A percentile compares a stretch with the other conserved stretches of the same genome.
phyloP scores from a whole-genome alignment of 2,113 vertebrate genomes.

The Hypanus sabinus region DNA sequence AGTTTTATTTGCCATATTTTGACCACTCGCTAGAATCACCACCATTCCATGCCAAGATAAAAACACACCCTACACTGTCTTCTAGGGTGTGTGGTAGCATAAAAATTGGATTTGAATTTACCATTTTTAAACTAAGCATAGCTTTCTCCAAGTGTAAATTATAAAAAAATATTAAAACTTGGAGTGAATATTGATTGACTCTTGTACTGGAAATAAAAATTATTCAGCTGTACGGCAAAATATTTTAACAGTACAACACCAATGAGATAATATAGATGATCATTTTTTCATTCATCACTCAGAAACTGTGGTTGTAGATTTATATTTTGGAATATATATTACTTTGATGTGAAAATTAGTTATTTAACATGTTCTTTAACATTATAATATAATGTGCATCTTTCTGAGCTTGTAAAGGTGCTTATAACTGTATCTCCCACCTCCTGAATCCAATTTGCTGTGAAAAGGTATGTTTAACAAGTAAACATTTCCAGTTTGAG shows the following conservation, averaged over 20 bases:
- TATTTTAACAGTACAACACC: background rate
- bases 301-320: constrained; percentile 18
- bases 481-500: background rate
- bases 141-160: background rate
- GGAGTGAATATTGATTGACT: background rate
- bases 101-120: background rate
- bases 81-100: background rate
- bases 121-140: too few relatives aligned
- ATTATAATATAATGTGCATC: background rate
- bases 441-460: background rate
- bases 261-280: constrained; percentile 33
- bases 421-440: background rate
- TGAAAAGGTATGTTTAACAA: background rate
- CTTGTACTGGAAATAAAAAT: background rate
- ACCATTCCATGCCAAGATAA: background rate
- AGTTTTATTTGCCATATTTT: background rate
- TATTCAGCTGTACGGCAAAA: background rate
- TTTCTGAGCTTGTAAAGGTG: too few relatives aligned
- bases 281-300: constrained; percentile 25
- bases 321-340: constrained; percentile 34
- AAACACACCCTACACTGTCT: background rate
- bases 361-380: constrained; percentile 14
- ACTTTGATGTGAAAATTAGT: constrained; percentile 24
- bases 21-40: too few relatives aligned
- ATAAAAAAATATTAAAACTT: background rate